Conservation (phyloP, 2,888 invertebrate species). For the Caenorhabditis wallacei region DNA sequence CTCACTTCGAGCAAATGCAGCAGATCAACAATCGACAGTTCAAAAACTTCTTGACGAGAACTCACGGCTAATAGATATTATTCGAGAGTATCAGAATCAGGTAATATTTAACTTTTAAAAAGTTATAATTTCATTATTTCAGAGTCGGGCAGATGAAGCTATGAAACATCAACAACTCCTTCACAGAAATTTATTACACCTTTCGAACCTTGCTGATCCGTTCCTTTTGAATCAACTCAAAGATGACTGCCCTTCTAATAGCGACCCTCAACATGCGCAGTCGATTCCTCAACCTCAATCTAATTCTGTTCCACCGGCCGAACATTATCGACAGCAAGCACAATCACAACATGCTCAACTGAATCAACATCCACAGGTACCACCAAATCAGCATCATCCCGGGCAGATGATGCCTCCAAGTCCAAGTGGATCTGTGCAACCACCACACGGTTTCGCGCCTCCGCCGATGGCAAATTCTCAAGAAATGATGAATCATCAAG, state of each 20-base stretch:
- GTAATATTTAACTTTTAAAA: conserved; percentile 29
- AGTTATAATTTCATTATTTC: neutral
- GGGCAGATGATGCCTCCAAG: conserved; percentile 33
- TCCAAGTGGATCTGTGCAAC: conserved; percentile 31
- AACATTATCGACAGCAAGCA: neutral
- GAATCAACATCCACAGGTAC: conserved; percentile 48
- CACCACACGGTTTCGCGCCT: conserved; percentile 46
- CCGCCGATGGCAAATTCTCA: conserved; percentile 45
- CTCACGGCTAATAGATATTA: conserved; percentile 95
- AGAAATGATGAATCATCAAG: conserved; percentile 55
- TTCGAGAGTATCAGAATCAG: conserved; percentile 93
- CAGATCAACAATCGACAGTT: conserved; percentile 72
- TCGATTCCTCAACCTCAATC: neutral
- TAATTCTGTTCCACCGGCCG: neutral
- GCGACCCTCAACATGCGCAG: neutral
- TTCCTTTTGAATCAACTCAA: conserved; percentile 68
- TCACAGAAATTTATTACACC: conserved; percentile 95
- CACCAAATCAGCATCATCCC: conserved; percentile 48
- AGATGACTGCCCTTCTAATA: conserved; percentile 27
- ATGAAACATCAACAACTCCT: conserved; percentile 91
- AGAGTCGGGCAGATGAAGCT: conserved; percentile 72
- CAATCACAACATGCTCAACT: conserved; percentile 39
- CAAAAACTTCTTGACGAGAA: conserved; percentile 92
- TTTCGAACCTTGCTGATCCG: conserved; percentile 94
- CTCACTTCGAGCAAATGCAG: conserved; percentile 40